Base-by-base conservation (phyloP, 2,888 invertebrate genomes). In the Nomada flava region DNA sequence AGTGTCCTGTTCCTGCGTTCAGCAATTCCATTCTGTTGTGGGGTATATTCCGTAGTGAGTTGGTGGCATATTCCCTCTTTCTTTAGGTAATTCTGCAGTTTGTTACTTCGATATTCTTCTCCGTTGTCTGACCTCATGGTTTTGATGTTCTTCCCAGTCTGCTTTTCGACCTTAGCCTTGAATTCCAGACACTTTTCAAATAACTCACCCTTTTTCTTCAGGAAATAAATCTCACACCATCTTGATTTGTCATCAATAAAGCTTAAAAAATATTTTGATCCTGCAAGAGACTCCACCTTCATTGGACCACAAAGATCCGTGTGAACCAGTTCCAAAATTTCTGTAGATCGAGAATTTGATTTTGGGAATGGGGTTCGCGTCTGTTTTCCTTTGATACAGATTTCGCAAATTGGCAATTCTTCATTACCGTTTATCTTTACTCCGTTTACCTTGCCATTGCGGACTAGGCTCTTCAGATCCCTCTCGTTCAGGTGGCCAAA, bases 1-100 rank as follows among this genome's bases (percentile, higher is more conserved):
- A 91, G 47, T 2, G 90, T 92, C 5, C 89, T 67, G 55, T 91
- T 91, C 7, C 84, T 50, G 7, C 91, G 63, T 69, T 92, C 90
- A 1, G 90, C 86, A 7, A 81, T 79, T 0, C 89, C 90, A 80
- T 91, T 92, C 63, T 90, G 86, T 69, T 90, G 80, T 1, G 90
- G 90, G 1, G 81, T 89, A 57, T 91, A 87, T 2, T 89, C 79
- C 0, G 86, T 79, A 1, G 88, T 86, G 0, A 76, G 53, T 71
- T 90, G 52, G 57, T 69, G 57, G 0, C 5, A 20, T 20, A 85
- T 82, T n/a, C 82, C 84, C 63, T 82, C 63, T 0, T 64, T 63
- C n/a, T 64, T 62, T 7, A 79, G 60, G 18, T 65, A 80, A 10
- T 60, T 26, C 1, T 65, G 26, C 3, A 26, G 3, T 26, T 26